Conservation (phyloP, 2,113 vertebrate genomes). For the Eptatretus burgeri region DNA sequence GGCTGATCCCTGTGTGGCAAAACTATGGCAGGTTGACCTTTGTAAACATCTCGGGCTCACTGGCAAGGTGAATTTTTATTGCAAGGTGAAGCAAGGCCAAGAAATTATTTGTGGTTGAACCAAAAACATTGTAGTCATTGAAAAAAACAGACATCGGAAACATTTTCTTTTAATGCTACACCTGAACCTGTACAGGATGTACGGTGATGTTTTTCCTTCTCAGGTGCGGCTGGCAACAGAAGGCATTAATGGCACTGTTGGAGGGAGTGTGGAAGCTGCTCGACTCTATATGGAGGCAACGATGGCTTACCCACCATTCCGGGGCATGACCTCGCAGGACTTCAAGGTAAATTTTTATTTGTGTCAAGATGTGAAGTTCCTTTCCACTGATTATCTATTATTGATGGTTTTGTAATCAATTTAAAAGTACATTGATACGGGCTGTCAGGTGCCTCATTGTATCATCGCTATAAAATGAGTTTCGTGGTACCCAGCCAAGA, state of each 20-base stretch:
- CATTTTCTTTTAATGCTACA: too few relatives aligned
- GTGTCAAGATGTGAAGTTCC: neutral
- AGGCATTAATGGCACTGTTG: constrained; percentile 76
- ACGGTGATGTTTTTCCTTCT: constrained; percentile 5
- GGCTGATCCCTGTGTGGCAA: constrained; percentile 28
- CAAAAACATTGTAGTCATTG: neutral
- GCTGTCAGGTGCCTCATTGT: too few relatives aligned
- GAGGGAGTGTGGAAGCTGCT: constrained; percentile 38
- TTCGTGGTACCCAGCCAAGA: too few relatives aligned
- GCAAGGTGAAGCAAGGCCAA: too few relatives aligned
- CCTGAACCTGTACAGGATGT: too few relatives aligned
- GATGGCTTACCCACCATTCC: constrained; percentile 42
- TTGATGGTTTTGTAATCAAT: too few relatives aligned
- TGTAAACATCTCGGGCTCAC: constrained; percentile 47
- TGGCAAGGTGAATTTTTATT: constrained; percentile 39
- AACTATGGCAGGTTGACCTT: constrained; percentile 50
- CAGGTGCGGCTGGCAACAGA: constrained; percentile 60
- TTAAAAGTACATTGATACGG: too few relatives aligned
- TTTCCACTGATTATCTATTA: too few relatives aligned
- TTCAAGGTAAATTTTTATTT: constrained; percentile 43
- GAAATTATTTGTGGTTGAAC: neutral
- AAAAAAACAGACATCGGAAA: too few relatives aligned
- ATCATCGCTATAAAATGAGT: too few relatives aligned
- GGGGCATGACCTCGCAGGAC: constrained; percentile 29
- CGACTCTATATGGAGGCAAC: constrained; percentile 39